phyloP scores from a whole-genome alignment of 2,888 invertebrate species.

The Thyatira batis region DNA sequence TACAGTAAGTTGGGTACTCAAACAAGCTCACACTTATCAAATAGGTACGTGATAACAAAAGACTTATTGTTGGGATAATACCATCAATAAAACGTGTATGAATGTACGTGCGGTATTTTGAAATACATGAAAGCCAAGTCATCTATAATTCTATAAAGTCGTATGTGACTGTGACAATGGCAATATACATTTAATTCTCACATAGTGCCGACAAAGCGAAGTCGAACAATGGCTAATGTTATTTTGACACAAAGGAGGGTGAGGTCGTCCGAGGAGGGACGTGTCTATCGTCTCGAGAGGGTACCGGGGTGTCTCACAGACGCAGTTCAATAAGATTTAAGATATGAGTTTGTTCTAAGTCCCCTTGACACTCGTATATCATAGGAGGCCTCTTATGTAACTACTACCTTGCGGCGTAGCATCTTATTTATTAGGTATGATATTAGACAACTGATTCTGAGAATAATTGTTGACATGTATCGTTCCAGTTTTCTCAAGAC shows the following conservation, averaged over 20 bases:
- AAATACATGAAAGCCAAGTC: not conserved
- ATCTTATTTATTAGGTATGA: conserved; percentile 6
- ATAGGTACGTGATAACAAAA: not conserved
- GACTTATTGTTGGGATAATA: not conserved
- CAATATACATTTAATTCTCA: conserved; percentile 33
- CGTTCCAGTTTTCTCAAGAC: no score
- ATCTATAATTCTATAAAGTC: not conserved
- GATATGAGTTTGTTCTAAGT: conserved; percentile 37
- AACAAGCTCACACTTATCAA: not conserved
- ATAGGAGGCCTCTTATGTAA: conserved; percentile 37
- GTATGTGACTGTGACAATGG: conserved; percentile 9
- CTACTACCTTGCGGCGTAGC: conserved; percentile 1
- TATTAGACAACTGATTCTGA: no score
- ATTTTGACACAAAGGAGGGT: conserved; percentile 53
- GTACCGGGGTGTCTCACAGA: conserved; percentile 21
- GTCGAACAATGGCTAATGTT: conserved; percentile 61
- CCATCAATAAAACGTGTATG: not conserved
- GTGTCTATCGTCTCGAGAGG: conserved; percentile 22
- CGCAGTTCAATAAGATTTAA: conserved; percentile 7
- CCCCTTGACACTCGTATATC: conserved; percentile 32
- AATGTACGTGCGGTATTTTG: not conserved
- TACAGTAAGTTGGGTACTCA: not conserved
- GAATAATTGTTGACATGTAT: no score
- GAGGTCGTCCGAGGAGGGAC: conserved; percentile 25
- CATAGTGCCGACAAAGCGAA: conserved; percentile 44